phyloP scores from a whole-genome alignment of 2,113 vertebrate genomes.

The Furnarius figulus region DNA sequence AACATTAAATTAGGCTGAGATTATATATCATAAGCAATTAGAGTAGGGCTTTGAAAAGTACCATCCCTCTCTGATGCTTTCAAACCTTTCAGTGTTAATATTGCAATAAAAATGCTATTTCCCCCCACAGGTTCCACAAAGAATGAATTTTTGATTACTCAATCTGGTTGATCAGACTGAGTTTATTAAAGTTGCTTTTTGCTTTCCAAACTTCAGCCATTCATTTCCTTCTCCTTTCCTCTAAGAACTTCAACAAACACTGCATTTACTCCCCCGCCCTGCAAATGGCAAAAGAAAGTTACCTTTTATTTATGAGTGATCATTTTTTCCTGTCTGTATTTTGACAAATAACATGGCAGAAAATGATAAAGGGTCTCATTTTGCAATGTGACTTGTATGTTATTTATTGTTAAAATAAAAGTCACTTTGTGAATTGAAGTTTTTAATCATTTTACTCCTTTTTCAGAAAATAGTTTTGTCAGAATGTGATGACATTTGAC shows the following conservation, averaged over 20 bases:
- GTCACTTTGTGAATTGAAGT: slow-evolving; percentile 76
- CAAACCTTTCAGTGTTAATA: not conserved
- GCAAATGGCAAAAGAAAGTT: slow-evolving; percentile 60
- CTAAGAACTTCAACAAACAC: slow-evolving; percentile 39
- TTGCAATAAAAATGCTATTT: not conserved
- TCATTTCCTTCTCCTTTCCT: not conserved
- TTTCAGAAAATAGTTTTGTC: slow-evolving; percentile 57
- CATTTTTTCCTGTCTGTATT: slow-evolving; percentile 70
- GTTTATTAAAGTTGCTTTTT: not conserved
- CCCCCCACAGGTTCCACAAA: not conserved
- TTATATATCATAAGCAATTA: slow-evolving; percentile 3
- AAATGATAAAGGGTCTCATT: slow-evolving; percentile 72
- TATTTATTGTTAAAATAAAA: slow-evolving; percentile 78
- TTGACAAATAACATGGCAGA: slow-evolving; percentile 73
- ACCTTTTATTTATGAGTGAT: slow-evolving; percentile 70
- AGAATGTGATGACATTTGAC: slow-evolving; percentile 23
- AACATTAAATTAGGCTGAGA: not conserved
- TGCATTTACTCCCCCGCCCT: not conserved
- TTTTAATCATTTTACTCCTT: slow-evolving; percentile 70
- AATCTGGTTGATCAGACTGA: not conserved
- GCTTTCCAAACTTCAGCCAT: not conserved
- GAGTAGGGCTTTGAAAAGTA: not conserved
- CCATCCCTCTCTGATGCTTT: not conserved
- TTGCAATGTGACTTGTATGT: slow-evolving; percentile 76
- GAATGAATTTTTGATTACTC: slow-evolving; percentile 12